phyloP scores from a whole-genome alignment of 2,113 vertebrate genomes.

The Corydoras sp. region DNA sequence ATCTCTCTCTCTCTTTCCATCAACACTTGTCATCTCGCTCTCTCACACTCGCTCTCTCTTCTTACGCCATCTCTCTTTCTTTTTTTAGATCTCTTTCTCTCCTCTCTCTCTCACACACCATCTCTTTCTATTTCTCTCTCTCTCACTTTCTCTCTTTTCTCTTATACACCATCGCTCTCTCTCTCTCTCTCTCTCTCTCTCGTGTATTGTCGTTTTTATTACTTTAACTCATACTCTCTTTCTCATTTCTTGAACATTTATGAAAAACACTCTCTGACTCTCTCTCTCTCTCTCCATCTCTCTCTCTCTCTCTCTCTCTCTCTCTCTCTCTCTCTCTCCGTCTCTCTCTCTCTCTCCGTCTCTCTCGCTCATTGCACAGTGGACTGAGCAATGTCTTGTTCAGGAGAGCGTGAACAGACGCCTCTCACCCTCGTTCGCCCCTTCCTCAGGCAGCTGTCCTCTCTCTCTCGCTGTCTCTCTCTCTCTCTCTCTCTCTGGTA shows the following conservation, averaged over 20 bases:
- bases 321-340: slow-evolving; percentile 26
- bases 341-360: slow-evolving; percentile 38
- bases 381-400: slow-evolving; percentile 52
- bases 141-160: too few relatives aligned
- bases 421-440: slow-evolving; percentile 36
- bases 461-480: not conserved
- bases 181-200: slow-evolving; percentile 1
- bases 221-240: slow-evolving; percentile 50
- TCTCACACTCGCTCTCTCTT: too few relatives aligned
- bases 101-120: too few relatives aligned
- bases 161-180: too few relatives aligned
- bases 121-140: too few relatives aligned
- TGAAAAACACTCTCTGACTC: slow-evolving; percentile 25
- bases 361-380: slow-evolving; percentile 32
- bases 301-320: slow-evolving; percentile 41
- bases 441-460: slow-evolving; percentile 35
- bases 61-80: too few relatives aligned
- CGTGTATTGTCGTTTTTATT: not conserved
- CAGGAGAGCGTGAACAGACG: slow-evolving; percentile 57
- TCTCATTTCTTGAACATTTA: slow-evolving; percentile 34
- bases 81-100: too few relatives aligned
- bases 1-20: too few relatives aligned
- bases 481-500: slow-evolving; percentile 39
- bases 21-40: too few relatives aligned
- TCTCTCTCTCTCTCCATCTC: slow-evolving; percentile 23